Percentiles rank a stretch among this genome's conserved stretches.
phyloP scores from a whole-genome alignment of 2,888 invertebrate species.

The Drosophila histrio region DNA sequence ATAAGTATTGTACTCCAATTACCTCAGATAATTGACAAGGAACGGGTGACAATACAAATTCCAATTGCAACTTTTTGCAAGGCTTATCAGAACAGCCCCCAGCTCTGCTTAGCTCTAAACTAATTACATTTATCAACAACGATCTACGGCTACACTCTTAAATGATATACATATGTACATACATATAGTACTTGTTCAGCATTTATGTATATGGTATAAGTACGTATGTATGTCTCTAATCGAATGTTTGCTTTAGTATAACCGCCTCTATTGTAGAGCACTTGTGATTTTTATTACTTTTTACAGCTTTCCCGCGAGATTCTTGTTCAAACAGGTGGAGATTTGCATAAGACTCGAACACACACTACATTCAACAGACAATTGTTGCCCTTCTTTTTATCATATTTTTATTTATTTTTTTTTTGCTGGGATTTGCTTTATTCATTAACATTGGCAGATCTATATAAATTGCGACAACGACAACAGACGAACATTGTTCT shows the following conservation, averaged over 20 bases:
- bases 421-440: slow-evolving; percentile 15
- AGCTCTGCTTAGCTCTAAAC: slow-evolving; percentile 40
- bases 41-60: slow-evolving; percentile 70
- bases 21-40: slow-evolving; percentile 60
- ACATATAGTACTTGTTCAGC: background rate
- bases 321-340: slow-evolving; percentile 43
- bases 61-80: slow-evolving; percentile 36
- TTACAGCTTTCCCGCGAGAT: slow-evolving; percentile 39
- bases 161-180: too few species aligned
- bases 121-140: slow-evolving; percentile 63
- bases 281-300: slow-evolving; percentile 42
- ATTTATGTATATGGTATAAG: background rate
- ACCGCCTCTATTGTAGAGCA: slow-evolving; percentile 20
- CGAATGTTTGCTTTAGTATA: slow-evolving; percentile 33
- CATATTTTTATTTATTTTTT: background rate
- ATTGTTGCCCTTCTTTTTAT: slow-evolving; percentile 17
- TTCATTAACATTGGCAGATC: slow-evolving; percentile 27
- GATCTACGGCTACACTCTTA: background rate
- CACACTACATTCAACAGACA: slow-evolving; percentile 8
- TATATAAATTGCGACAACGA: slow-evolving; percentile 4
- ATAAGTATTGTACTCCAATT: slow-evolving; percentile 75
- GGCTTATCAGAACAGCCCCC: slow-evolving; percentile 33
- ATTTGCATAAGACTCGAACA: slow-evolving; percentile 26
- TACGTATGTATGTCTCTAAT: slow-evolving; percentile 21
- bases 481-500: background rate